A percentile compares a stretch with the other conserved stretches of the same genome.
phyloP scores from a whole-genome alignment of 2,888 invertebrate species.

The Coronaproctus castanopsis region DNA sequence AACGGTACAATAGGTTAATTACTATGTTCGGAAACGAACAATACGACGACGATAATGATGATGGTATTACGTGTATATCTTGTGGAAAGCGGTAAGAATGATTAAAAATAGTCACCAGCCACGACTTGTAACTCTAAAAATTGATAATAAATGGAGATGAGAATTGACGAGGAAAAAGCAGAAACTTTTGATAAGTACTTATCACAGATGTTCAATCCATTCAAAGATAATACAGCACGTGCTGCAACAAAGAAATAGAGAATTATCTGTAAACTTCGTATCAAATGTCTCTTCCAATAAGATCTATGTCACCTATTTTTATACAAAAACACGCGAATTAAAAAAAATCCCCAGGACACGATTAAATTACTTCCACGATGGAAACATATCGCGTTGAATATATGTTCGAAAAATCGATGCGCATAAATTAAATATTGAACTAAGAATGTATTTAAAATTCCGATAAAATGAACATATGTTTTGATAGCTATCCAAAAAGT shows the following conservation, averaged over 20 bases:
- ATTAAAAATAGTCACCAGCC: background rate
- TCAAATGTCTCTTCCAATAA: background rate
- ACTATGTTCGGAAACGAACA: no score
- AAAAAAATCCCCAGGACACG: background rate
- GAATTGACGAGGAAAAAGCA: background rate
- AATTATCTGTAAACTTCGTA: background rate
- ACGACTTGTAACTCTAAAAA: background rate
- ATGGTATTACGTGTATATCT: background rate
- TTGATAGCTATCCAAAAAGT: constrained; percentile 37
- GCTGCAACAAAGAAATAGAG: background rate
- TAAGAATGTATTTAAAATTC: no score
- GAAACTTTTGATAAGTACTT: background rate
- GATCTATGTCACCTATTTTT: background rate
- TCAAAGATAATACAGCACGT: background rate
- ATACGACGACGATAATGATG: no score
- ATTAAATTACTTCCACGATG: background rate
- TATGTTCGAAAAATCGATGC: no score
- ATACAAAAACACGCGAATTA: background rate
- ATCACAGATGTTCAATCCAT: no score
- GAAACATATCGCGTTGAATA: no score
- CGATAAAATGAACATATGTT: no score
- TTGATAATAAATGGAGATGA: background rate
- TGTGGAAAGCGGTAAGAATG: background rate
- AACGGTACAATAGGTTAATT: no score
- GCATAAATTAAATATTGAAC: constrained; percentile 1